Evolutionary conservation across 1,140 invertebrate species (phyloP).

Genomic region (Solen grandis): DNA sequence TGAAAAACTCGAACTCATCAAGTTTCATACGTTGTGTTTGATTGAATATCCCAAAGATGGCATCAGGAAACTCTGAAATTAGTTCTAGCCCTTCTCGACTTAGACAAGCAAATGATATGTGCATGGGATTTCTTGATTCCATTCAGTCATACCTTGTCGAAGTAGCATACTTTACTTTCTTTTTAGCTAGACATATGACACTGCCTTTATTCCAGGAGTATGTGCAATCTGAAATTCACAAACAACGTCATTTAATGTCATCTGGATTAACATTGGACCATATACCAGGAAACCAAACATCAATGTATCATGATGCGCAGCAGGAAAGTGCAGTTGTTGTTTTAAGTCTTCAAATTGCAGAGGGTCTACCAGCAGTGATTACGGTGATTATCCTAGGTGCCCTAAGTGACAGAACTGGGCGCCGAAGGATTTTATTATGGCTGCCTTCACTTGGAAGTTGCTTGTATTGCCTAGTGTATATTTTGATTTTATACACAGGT

Average conservation of each 20-base stretch:
- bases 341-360: conserved; percentile 74
- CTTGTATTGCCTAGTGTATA: conserved; percentile 74
- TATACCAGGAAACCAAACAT: conserved; percentile 40
- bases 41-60: too few relatives aligned
- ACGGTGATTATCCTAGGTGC: conserved; percentile 76
- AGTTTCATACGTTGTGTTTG: too few relatives aligned
- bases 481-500: conserved; percentile 74
- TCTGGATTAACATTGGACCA: conserved; percentile 27
- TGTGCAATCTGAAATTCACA: conserved; percentile 70
- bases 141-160: conserved; percentile 74
- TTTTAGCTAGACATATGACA: conserved; percentile 76
- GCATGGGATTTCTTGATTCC: conserved; percentile 48
- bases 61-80: too few relatives aligned
- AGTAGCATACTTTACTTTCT: conserved; percentile 74
- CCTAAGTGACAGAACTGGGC: conserved; percentile 74
- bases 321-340: conserved; percentile 71
- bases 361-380: conserved; percentile 76
- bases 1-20: too few relatives aligned
- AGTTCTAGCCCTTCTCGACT: neutral
- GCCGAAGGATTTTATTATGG: conserved; percentile 74
- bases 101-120: conserved; percentile 8
- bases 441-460: conserved; percentile 72
- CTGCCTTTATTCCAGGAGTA: conserved; percentile 77
- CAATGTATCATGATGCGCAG: conserved; percentile 65
- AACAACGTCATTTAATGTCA: conserved; percentile 65